Conservation (phyloP, 1,140 invertebrate species). For the Listronotus bonariensis region DNA sequence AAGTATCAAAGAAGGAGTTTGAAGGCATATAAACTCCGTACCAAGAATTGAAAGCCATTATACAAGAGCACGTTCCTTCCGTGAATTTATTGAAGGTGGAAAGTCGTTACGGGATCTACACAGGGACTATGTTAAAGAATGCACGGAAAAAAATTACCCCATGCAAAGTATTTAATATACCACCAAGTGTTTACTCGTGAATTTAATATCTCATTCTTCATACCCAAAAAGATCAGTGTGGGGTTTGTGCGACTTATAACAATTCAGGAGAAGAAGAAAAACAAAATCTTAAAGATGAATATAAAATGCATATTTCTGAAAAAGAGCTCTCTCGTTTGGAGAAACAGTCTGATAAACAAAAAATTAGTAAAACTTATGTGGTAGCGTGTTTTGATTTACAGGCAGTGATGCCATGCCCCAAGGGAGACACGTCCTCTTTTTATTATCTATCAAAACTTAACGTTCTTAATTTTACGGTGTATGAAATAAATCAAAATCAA, state of each 20-base stretch:
- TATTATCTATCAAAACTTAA: constrained; percentile 48
- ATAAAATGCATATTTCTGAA: no score
- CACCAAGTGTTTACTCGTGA: neutral
- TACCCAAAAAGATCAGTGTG: neutral
- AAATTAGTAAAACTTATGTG: neutral
- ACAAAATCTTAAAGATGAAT: no score
- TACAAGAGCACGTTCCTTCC: no score
- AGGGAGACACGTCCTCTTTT: constrained; percentile 37
- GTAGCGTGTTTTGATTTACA: constrained; percentile 42
- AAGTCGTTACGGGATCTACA: neutral
- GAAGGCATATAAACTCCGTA: no score
- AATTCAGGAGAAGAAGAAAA: no score
- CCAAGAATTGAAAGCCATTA: no score
- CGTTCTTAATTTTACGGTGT: constrained; percentile 42
- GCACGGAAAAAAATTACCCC: no score
- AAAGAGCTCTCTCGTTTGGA: no score
- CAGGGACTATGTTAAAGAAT: no score
- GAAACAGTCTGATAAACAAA: neutral
- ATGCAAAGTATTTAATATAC: neutral
- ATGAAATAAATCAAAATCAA: no score
- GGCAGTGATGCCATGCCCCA: constrained; percentile 33
- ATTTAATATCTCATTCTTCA: constrained; percentile 4
- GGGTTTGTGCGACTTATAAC: neutral
- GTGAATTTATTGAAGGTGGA: neutral
- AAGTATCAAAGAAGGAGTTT: no score